Evolutionary conservation across 2,888 invertebrate species (phyloP), one percentile per base, ranked within the genome.

Genomic region (Pollenia labialis): DNA sequence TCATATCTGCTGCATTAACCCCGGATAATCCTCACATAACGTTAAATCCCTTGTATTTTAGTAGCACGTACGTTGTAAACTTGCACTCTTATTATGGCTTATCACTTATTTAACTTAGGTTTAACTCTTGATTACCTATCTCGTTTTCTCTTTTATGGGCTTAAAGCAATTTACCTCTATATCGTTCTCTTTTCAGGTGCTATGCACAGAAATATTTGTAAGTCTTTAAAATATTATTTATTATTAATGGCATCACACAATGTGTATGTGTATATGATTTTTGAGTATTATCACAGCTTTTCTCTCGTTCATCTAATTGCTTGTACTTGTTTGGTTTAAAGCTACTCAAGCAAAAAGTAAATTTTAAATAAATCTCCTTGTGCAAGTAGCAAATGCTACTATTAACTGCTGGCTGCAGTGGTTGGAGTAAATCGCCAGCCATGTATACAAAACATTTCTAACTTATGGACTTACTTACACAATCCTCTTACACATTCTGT

Each of bases 241-340:
- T 66, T 46, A 2, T 48, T 50, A 23, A 14, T 64, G 32, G 0
- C n/a, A 62, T 12, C 64, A n/a, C 1, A 81, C 56, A 81, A 74
- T 56, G 23, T 79, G 54, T n/a, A 16, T 66, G 79, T 69, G 58
- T 54, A 80, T 40, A 72, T 87, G 80, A 81, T 81, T 77, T 87
- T 71, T 74, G 48, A 81, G 76, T 76, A 81, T 87, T 84, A 87
- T 87, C 72, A 84, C 87, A 81, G 87, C 81, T 84, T 84, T 87
- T 81, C 72, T 76, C 56, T 83, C 58, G 71, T 58, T 64, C 75
- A 71, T 68, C 14, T 85, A 58, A 64, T 76, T 85, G 76, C 72
- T 50, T 60, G 52, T 56, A 54, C 40, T 60, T 23, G 48, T 54
- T 66, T 42, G 11, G 9, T 12, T 76, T 18, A 32, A 32, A 32